Evolutionary conservation across 2,888 invertebrate genomes (phyloP).

Genomic region (Petrolisthes cinctipes): DNA sequence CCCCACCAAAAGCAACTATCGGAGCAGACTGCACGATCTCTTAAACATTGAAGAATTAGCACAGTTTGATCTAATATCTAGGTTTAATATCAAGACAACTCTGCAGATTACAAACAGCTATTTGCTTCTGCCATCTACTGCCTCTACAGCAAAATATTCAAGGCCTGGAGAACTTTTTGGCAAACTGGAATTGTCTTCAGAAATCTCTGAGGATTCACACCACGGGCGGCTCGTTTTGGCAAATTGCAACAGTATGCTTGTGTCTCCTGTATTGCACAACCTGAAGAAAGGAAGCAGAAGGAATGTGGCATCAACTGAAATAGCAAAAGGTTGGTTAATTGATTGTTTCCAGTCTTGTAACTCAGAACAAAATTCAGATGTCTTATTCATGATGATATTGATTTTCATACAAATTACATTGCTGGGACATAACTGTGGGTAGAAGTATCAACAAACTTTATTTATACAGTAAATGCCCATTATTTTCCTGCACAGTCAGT

Average conservation of each 20-base stretch:
- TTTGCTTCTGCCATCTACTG: conserved; percentile 74
- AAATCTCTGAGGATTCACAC: conserved; percentile 85
- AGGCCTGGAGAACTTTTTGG: conserved; percentile 83
- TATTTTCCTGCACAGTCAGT: too few relatives aligned
- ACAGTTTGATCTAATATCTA: conserved; percentile 77
- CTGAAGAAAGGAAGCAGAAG: not conserved
- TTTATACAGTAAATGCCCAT: too few relatives aligned
- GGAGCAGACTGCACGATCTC: conserved; percentile 81
- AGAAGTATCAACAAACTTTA: too few relatives aligned
- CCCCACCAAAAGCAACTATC: conserved; percentile 79
- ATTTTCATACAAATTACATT: too few relatives aligned
- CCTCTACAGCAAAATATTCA: conserved; percentile 73
- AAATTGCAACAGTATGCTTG: conserved; percentile 80
- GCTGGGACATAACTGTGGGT: too few relatives aligned
- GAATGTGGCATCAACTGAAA: not conserved
- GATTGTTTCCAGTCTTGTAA: not conserved
- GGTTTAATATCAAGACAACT: conserved; percentile 78
- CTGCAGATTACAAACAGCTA: conserved; percentile 78
- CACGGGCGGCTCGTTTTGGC: conserved; percentile 83
- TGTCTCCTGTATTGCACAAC: conserved; percentile 67
- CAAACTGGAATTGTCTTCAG: conserved; percentile 78
- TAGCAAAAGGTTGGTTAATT: not conserved
- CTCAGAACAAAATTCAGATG: too few relatives aligned
- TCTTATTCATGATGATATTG: too few relatives aligned
- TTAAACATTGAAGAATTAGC: conserved; percentile 84